These are phyloP conservation scores for Tolypeutes matacus DNA, from an alignment of 2,797 vertebrate genomes.

Conservation along the genomic window DNA sequence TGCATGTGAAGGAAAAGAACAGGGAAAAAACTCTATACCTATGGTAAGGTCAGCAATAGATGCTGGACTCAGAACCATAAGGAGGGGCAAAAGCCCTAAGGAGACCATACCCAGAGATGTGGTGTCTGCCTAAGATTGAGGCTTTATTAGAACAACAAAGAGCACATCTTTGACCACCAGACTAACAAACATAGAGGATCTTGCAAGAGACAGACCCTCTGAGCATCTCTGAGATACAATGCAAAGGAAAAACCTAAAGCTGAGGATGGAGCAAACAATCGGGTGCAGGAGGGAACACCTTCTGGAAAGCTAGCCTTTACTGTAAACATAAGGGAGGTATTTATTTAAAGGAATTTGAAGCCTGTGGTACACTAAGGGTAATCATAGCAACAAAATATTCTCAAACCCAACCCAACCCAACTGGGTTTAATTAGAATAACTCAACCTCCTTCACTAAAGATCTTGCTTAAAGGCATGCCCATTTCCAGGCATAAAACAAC, in stretches of 20 bases:
- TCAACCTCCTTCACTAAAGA: neutral
- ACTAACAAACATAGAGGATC: neutral
- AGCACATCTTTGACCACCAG: neutral
- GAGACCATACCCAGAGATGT: neutral
- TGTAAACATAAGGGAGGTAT: neutral
- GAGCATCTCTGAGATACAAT: no score
- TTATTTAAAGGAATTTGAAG: neutral
- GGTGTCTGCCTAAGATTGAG: neutral
- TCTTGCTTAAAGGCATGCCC: neutral
- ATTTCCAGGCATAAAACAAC: neutral
- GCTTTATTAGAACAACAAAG: neutral
- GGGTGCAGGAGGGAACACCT: neutral
- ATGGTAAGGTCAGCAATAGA: neutral
- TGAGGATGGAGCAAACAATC: neutral
- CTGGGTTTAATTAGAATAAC: neutral
- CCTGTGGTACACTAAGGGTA: neutral
- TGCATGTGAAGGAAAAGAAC: neutral
- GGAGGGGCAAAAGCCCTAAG: no score
- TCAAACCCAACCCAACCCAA: neutral
- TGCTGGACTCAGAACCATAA: no score
- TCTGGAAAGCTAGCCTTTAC: neutral
- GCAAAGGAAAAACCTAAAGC: neutral
- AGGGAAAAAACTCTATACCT: fast-evolving
- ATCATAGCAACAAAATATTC: neutral
- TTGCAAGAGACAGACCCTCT: neutral